Percentiles rank a stretch among this genome's conserved stretches.
These are phyloP conservation scores for Sebastes hopkinsi DNA, from an alignment of 2,797 vertebrate genomes.

Conservation along the genomic window DNA sequence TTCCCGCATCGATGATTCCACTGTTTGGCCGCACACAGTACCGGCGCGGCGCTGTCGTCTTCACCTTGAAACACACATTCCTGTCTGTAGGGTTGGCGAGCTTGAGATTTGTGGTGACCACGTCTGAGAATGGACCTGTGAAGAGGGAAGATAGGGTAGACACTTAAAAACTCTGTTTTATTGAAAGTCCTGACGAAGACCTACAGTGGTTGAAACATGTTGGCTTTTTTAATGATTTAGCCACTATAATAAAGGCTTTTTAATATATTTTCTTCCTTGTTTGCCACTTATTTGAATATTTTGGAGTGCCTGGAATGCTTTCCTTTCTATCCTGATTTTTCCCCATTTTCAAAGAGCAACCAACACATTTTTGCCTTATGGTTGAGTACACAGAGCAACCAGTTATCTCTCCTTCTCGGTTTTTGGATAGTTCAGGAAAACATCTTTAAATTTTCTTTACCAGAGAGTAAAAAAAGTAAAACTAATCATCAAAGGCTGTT, in stretches of 20 bases:
- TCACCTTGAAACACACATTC: slow-evolving; percentile 99
- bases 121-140: slow-evolving; percentile 98
- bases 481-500: not conserved
- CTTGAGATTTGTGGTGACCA: slow-evolving; percentile 97
- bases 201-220: too few species aligned
- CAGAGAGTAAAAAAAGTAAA: not conserved
- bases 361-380: too few species aligned
- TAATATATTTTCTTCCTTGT: too few species aligned
- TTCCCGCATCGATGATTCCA: slow-evolving; percentile 95
- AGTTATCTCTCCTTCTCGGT: not conserved
- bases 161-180: not conserved
- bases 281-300: too few species aligned
- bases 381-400: too few species aligned
- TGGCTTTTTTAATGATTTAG: too few species aligned
- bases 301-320: too few species aligned
- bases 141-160: slow-evolving; percentile 7
- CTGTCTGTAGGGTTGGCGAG: slow-evolving; percentile 96
- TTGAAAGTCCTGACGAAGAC: not conserved
- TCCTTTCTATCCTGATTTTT: too few species aligned
- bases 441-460: not conserved
- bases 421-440: not conserved
- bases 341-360: too few species aligned
- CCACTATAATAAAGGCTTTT: too few species aligned
- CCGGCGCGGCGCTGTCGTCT: slow-evolving; percentile 97
- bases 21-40: slow-evolving; percentile 99